These are phyloP conservation scores for Dicentrarchus labrax DNA, from an alignment of 2,113 vertebrate genomes.

Conservation along the genomic window DNA sequence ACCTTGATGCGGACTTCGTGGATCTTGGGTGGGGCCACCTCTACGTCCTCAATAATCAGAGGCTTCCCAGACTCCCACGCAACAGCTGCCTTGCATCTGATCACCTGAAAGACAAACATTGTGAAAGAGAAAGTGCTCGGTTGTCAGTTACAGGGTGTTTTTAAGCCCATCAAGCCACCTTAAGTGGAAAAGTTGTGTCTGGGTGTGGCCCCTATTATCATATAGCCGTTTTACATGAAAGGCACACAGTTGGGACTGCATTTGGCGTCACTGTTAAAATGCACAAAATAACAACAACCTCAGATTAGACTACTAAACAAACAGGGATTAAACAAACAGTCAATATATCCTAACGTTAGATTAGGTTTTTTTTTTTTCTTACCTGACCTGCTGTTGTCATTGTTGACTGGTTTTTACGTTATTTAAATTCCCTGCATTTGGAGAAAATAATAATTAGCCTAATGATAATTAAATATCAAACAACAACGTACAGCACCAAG, in stretches of 20 bases:
- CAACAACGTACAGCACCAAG: accelerated
- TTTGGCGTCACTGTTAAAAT: too few species aligned
- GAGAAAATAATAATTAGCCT: background rate
- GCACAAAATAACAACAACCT: background rate
- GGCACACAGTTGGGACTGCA: background rate
- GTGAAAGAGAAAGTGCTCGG: background rate
- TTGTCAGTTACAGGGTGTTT: background rate
- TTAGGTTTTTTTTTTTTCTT: slow-evolving; percentile 27
- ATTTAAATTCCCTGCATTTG: background rate
- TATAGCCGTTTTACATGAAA: too few species aligned
- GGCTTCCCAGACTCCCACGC: slow-evolving; percentile 82
- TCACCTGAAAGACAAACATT: slow-evolving; percentile 72
- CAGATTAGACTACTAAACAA: background rate
- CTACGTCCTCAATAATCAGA: slow-evolving; percentile 82
- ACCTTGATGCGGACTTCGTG: slow-evolving; percentile 87
- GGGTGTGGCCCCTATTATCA: background rate
- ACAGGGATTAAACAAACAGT: background rate
- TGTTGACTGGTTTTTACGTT: background rate
- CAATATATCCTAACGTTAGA: accelerated
- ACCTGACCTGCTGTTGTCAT: slow-evolving; percentile 65
- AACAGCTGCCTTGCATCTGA: slow-evolving; percentile 85
- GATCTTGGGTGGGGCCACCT: slow-evolving; percentile 84
- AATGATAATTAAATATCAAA: too few species aligned
- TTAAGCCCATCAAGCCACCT: background rate
- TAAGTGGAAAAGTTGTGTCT: too few species aligned